phyloP scores from a whole-genome alignment of 2,113 vertebrate species.

The Prunella fulvescens region DNA sequence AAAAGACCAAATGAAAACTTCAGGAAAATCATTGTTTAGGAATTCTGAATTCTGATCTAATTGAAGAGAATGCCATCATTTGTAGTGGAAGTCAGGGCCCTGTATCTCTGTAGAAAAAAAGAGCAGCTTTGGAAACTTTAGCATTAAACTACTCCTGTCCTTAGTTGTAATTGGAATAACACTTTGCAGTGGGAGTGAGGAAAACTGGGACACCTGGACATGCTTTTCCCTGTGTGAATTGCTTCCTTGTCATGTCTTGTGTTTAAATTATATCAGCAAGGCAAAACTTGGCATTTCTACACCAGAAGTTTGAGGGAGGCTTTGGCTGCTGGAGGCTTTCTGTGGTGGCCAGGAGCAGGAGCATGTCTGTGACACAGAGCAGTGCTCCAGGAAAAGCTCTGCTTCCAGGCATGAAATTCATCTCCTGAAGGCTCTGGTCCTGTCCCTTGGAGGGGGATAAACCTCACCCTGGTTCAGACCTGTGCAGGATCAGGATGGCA shows the following conservation, averaged over 20 bases:
- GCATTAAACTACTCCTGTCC: neutral
- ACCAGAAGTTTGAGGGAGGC: neutral
- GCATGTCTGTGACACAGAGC: neutral
- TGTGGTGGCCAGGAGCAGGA: neutral
- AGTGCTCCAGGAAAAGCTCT: neutral
- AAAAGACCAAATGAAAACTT: neutral
- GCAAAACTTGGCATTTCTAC: neutral
- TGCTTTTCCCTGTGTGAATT: neutral
- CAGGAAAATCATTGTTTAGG: neutral
- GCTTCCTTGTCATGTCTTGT: neutral
- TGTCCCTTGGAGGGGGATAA: rapidly evolving
- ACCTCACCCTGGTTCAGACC: rapidly evolving
- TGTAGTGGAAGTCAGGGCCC: neutral
- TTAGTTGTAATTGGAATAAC: neutral
- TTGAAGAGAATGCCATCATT: neutral
- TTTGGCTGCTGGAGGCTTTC: neutral
- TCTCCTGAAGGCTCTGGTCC: neutral
- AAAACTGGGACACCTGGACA: neutral
- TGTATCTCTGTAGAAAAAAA: neutral
- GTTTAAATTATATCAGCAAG: neutral
- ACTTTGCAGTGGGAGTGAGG: neutral
- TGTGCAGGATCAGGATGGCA: neutral
- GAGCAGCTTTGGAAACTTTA: neutral
- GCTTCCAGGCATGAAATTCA: rapidly evolving
- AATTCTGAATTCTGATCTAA: neutral